phyloP scores from a whole-genome alignment of 2,888 invertebrate genomes.

The Adineta ricciae region DNA sequence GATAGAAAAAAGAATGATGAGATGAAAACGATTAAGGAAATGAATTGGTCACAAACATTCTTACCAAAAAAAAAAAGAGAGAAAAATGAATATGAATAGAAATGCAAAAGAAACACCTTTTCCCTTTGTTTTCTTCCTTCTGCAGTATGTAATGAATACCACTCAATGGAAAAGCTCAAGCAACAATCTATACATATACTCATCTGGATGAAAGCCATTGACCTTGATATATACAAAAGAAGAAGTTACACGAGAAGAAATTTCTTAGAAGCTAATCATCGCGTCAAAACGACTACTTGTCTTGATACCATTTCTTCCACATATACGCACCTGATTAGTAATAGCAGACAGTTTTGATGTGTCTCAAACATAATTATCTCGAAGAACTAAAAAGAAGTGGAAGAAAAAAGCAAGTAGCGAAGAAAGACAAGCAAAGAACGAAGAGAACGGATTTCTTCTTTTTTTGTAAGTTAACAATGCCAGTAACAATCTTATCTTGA shows the following conservation, averaged over 20 bases:
- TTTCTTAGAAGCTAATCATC: not conserved
- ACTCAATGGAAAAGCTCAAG: not conserved
- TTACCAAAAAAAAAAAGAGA: not conserved
- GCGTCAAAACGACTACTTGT: not conserved
- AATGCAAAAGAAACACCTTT: slow-evolving; percentile 13
- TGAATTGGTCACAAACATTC: not conserved
- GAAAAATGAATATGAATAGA: not conserved
- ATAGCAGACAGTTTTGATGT: not conserved
- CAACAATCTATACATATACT: not conserved
- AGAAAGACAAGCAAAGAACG: not conserved
- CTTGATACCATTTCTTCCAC: not conserved
- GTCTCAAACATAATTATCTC: not conserved
- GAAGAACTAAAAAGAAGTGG: not conserved
- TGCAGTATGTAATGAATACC: not conserved
- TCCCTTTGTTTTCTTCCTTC: not conserved
- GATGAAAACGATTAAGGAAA: slow-evolving; percentile 10
- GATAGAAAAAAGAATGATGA: not conserved
- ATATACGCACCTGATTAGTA: not conserved
- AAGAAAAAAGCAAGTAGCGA: not conserved
- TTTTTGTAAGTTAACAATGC: slow-evolving; percentile 3
- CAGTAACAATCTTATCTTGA: not conserved
- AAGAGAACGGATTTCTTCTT: slow-evolving; percentile 1
- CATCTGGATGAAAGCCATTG: not conserved
- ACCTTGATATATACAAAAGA: not conserved
- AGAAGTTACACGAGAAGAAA: not conserved